Evolutionary conservation across 2,888 invertebrate genomes (phyloP), one percentile per base, ranked within the genome.

Genomic region (Dugesia japonica): DNA sequence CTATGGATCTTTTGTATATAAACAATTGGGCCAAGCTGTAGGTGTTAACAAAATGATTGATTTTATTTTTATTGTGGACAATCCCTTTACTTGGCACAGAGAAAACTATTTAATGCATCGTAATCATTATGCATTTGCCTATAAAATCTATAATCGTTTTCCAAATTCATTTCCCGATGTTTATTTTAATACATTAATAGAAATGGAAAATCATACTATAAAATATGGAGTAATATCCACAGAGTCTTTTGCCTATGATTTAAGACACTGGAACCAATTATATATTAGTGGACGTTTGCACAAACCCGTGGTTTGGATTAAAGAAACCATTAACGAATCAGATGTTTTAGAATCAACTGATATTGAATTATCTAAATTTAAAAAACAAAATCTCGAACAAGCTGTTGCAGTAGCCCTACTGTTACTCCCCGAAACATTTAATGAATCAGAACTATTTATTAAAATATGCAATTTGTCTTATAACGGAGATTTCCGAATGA

Each of bases 221-320:
- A 56, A 33, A 71, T 78, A 78, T 38, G 78, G 78, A 13, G 77
- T 78, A 0, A 77, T 78, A 1, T 31, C 38, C 20, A 26, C 33
- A 15, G 72, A 78, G 17, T 23, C 56, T 0, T 23, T 77, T 4
- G 1, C 72, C 0, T 27, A 17, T 15, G 78, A 78, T 77, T 38
- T 78, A 28, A 72, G 4, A 7, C 20, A 78, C 15, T 78, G 78
- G 78, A 20, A 26, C 7, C 42, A 73, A 17, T 31, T 78, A 20
- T 78, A 78, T 42, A 31, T 78, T 7, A 77, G 78, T 38, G 78
- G 78, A 17, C 72, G 78, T 17, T 28, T 78, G 73, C 78, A 78
- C 26, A 78, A 78, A 33, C 78, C 78, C 28, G 78, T 78, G 4
- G 72, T 28, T 26, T 78, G 78, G 78, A 33, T 78, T 23, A 4